Conservation (phyloP, 1,140 invertebrate species). For the Chelonus insularis region DNA sequence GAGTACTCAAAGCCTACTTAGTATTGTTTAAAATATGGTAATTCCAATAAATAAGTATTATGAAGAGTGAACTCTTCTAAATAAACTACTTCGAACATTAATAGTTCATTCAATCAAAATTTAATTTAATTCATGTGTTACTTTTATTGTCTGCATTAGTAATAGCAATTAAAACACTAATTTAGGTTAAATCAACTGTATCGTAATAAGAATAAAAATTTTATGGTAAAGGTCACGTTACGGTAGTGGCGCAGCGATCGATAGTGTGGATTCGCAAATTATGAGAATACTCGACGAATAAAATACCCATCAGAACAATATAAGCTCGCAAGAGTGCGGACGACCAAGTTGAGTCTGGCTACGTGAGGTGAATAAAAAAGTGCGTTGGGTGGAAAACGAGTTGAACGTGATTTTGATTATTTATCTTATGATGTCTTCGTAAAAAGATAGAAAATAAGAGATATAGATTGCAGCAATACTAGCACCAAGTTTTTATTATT, state of each 20-base stretch:
- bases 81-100: too few species aligned
- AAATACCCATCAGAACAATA: constrained; percentile 22
- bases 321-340: neutral
- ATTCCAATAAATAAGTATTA: neutral
- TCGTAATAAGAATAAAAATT: neutral
- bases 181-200: neutral
- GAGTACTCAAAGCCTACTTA: neutral
- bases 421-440: neutral
- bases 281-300: constrained; percentile 23
- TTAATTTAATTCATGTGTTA: too few species aligned
- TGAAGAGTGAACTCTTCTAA: neutral
- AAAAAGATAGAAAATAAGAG: neutral
- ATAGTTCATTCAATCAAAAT: too few species aligned
- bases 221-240: constrained; percentile 12
- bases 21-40: neutral
- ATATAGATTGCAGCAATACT: too few species aligned
- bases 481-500: too few species aligned
- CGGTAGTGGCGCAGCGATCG: neutral
- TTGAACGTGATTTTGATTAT: constrained; percentile 6
- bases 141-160: too few species aligned
- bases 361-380: neutral
- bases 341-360: constrained; percentile 1
- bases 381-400: neutral
- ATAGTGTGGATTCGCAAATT: constrained; percentile 15
- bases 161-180: too few species aligned